These are phyloP conservation scores for Drosophila pandora DNA, from an alignment of 1,140 invertebrate genomes.

Conservation along the genomic window DNA sequence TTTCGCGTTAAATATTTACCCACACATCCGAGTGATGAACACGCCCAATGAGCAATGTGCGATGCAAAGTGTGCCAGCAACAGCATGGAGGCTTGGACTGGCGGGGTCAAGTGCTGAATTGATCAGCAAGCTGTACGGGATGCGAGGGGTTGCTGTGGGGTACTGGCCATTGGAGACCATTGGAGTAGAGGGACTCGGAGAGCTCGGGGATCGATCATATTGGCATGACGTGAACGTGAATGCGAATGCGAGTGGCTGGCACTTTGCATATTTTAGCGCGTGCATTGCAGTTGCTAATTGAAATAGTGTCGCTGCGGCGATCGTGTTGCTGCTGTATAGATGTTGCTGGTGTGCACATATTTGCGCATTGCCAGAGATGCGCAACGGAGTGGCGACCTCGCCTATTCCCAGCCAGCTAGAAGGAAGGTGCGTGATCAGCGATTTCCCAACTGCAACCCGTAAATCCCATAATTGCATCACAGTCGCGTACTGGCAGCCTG, in stretches of 20 bases:
- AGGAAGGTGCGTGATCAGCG: constrained; percentile 58
- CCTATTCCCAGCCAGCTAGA: constrained; percentile 52
- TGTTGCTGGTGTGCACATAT: constrained; percentile 66
- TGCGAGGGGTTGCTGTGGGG: not conserved
- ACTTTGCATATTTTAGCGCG: constrained; percentile 80
- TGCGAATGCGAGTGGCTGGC: constrained; percentile 61
- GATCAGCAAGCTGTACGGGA: constrained; percentile 31
- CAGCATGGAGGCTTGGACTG: constrained; percentile 31
- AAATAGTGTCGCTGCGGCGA: constrained; percentile 65
- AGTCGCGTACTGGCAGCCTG: constrained; percentile 31
- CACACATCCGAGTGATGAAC: constrained; percentile 42
- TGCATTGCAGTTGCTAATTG: constrained; percentile 81
- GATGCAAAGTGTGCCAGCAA: constrained; percentile 75
- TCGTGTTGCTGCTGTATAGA: constrained; percentile 29
- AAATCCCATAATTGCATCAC: constrained; percentile 73
- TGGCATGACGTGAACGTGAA: constrained; percentile 54
- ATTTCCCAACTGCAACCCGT: constrained; percentile 47
- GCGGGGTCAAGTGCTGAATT: constrained; percentile 69
- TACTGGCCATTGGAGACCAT: not conserved
- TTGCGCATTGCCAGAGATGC: constrained; percentile 73
- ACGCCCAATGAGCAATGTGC: constrained; percentile 73
- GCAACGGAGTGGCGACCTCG: constrained; percentile 76
- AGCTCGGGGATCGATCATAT: constrained; percentile 21
- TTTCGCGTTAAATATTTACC: constrained; percentile 80
- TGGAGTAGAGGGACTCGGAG: not conserved